These are phyloP conservation scores for Daubentonia madagascariensis DNA, from an alignment of 2,113 vertebrate species.

Conservation along the genomic window DNA sequence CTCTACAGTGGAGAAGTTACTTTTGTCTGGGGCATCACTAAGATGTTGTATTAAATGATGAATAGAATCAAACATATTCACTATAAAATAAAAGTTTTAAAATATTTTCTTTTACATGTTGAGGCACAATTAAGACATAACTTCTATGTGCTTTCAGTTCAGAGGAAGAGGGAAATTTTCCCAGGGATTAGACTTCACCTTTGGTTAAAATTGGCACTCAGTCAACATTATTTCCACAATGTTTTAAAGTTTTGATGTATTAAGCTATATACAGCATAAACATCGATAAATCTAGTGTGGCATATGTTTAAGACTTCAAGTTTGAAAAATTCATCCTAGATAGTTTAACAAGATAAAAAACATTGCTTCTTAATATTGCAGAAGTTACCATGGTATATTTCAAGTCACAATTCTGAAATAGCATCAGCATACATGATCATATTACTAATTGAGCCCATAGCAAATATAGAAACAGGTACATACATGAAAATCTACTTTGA, in stretches of 20 bases:
- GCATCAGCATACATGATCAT: not conserved
- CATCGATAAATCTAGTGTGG: not conserved
- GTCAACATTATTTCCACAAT: not conserved
- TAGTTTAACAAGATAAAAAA: not conserved
- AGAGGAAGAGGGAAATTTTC: not conserved
- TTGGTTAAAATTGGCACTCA: not conserved
- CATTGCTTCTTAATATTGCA: not conserved
- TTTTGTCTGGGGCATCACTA: not conserved
- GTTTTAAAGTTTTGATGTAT: conserved; percentile 28
- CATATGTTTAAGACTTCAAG: not conserved
- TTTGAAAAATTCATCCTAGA: conserved; percentile 17
- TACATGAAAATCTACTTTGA: conserved; percentile 42
- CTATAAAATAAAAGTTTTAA: not conserved
- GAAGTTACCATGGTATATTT: not conserved
- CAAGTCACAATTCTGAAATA: not conserved
- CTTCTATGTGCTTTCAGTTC: not conserved
- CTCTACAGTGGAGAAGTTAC: not conserved
- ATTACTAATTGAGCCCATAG: not conserved
- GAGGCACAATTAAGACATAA: not conserved
- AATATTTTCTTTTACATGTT: not conserved
- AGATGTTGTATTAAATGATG: not conserved
- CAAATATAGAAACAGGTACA: conserved; percentile 46
- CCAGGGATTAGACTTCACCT: not conserved
- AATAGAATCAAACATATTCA: not conserved
- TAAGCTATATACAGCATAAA: not conserved